Percentiles rank a stretch among this genome's conserved stretches.
Conservation (phyloP, 2,888 invertebrate species). For the Eutolmus rufibarbis region DNA sequence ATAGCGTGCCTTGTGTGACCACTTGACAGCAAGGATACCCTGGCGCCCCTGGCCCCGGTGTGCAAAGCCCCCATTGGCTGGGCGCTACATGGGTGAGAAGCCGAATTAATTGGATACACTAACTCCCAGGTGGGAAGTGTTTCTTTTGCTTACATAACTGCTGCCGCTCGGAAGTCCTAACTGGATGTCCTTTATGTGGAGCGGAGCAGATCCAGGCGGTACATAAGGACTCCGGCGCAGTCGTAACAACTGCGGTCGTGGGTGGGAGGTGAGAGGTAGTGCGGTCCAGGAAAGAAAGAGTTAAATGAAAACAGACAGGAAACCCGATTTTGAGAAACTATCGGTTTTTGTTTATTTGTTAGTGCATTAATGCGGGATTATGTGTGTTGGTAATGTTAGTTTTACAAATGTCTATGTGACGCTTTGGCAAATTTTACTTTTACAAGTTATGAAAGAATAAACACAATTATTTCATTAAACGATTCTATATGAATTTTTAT, state of each 20-base stretch:
- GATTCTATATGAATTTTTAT: too few relatives aligned
- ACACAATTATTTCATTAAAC: neutral
- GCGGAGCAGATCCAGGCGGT: neutral
- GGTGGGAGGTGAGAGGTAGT: neutral
- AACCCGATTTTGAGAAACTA: neutral
- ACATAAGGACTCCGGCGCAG: constrained; percentile 26
- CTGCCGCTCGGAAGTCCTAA: neutral
- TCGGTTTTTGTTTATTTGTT: neutral
- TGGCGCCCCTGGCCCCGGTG: neutral
- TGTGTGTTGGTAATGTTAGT: constrained; percentile 1
- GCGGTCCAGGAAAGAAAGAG: constrained; percentile 4
- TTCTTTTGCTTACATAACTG: constrained; percentile 16
- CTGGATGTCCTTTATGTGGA: neutral
- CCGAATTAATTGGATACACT: neutral
- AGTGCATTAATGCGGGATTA: constrained; percentile 6
- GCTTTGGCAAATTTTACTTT: neutral
- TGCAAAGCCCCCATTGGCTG: constrained; percentile 5
- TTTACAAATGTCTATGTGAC: neutral
- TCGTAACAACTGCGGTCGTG: neutral
- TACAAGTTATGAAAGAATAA: neutral
- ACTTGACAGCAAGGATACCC: neutral
- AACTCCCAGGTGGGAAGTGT: neutral
- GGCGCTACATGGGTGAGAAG: neutral
- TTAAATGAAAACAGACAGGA: constrained; percentile 20
- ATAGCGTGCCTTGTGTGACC: neutral